These are phyloP conservation scores for Aleiodes alternator DNA, from an alignment of 2,888 invertebrate species.

Conservation along the genomic window DNA sequence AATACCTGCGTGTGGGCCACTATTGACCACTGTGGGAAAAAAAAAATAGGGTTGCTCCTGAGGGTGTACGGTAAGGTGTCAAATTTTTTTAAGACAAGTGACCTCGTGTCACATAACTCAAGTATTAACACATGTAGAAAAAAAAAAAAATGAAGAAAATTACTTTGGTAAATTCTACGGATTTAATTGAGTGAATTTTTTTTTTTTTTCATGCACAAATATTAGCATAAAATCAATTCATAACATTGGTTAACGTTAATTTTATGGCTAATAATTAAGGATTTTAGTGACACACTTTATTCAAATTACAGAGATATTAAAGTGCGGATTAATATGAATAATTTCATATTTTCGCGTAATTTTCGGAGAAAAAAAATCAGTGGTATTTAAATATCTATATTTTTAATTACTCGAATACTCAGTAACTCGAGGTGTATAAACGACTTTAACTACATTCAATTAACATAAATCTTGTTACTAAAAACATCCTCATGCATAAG, in stretches of 20 bases:
- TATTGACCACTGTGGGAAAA: constrained; percentile 48
- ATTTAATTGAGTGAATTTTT: background rate
- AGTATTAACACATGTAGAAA: background rate
- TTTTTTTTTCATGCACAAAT: too few species aligned
- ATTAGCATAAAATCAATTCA: too few species aligned
- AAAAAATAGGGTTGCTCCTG: constrained; percentile 44
- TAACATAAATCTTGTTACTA: constrained; percentile 58
- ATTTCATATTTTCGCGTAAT: too few species aligned
- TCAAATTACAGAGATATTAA: too few species aligned
- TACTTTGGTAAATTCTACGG: background rate
- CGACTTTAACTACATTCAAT: constrained; percentile 57
- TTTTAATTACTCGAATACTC: background rate
- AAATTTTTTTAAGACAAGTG: constrained; percentile 7
- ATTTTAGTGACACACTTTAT: too few species aligned
- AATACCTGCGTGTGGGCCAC: constrained; percentile 48
- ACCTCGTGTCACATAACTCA: constrained; percentile 19
- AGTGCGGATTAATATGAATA: too few species aligned
- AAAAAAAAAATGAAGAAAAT: background rate
- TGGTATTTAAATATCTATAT: too few species aligned
- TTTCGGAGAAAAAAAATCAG: too few species aligned
- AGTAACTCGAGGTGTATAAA: background rate
- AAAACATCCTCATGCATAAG: constrained; percentile 51
- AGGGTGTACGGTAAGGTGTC: constrained; percentile 29
- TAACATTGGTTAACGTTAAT: too few species aligned
- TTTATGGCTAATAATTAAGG: too few species aligned